Evolutionary conservation across 2,113 vertebrate genomes (phyloP).

Genomic region (Alectura lathami): DNA sequence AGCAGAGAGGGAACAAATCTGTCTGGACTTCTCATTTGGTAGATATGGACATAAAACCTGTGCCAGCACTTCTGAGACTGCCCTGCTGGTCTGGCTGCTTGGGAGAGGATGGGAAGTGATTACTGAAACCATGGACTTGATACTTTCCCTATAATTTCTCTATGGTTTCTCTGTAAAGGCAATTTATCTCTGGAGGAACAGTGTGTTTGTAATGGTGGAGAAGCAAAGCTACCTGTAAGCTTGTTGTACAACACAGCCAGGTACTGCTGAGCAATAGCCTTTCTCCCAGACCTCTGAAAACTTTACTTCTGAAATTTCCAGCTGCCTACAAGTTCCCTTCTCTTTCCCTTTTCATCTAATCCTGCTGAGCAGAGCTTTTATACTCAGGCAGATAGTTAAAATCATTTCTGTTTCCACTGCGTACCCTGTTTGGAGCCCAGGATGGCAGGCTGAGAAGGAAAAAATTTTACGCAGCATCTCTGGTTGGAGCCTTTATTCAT

Average conservation of each 20-base stretch:
- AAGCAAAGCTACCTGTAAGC: background rate
- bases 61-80: background rate
- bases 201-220: rapidly evolving
- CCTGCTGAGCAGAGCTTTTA: background rate
- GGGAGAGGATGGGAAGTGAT: background rate
- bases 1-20: background rate
- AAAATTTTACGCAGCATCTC: background rate
- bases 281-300: background rate
- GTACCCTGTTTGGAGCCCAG: background rate
- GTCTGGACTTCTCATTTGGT: background rate
- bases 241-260: background rate
- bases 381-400: background rate
- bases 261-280: background rate
- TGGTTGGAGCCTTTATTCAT: constrained; percentile 8
- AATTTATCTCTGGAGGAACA: background rate
- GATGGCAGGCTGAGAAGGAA: constrained; percentile 41
- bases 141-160: too few relatives aligned
- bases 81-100: background rate
- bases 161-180: background rate
- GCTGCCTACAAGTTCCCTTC: background rate
- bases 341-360: constrained; percentile 1
- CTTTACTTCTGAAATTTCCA: background rate
- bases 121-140: background rate
- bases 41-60: background rate
- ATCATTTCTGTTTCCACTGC: background rate